Percentiles rank a stretch among this genome's conserved stretches.
Conservation (phyloP, 2,797 vertebrate genomes). For the Pangasius macronema region DNA sequence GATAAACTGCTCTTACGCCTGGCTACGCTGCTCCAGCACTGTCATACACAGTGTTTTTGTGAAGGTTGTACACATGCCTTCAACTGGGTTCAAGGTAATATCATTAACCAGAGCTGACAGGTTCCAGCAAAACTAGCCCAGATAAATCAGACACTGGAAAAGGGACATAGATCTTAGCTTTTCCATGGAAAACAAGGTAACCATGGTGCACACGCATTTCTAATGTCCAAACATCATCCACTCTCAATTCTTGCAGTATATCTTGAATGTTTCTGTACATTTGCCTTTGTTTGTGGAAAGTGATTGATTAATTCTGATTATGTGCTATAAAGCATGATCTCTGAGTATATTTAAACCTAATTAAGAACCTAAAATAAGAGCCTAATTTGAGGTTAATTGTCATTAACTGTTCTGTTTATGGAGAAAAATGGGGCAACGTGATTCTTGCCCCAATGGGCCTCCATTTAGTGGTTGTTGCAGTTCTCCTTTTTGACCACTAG, state of each 20-base stretch:
- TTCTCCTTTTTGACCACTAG: background rate
- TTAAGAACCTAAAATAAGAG: no score
- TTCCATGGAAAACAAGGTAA: background rate
- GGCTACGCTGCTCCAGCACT: background rate
- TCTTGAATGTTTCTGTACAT: background rate
- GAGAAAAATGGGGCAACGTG: background rate
- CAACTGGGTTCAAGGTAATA: background rate
- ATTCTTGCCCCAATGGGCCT: background rate
- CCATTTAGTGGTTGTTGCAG: background rate
- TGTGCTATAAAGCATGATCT: no score
- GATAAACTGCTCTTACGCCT: constrained; percentile 4
- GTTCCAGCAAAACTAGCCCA: background rate
- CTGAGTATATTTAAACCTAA: background rate
- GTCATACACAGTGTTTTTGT: background rate
- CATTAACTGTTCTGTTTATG: background rate
- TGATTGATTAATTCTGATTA: no score
- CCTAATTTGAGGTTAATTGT: background rate
- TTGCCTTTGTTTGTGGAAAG: background rate
- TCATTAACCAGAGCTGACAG: background rate
- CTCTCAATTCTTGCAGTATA: background rate
- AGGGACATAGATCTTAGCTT: background rate
- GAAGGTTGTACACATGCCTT: background rate
- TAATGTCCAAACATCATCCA: background rate
- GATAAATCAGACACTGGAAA: background rate
- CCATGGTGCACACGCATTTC: background rate